phyloP scores from a whole-genome alignment of 2,797 vertebrate genomes.

The Aphelocoma californica region DNA sequence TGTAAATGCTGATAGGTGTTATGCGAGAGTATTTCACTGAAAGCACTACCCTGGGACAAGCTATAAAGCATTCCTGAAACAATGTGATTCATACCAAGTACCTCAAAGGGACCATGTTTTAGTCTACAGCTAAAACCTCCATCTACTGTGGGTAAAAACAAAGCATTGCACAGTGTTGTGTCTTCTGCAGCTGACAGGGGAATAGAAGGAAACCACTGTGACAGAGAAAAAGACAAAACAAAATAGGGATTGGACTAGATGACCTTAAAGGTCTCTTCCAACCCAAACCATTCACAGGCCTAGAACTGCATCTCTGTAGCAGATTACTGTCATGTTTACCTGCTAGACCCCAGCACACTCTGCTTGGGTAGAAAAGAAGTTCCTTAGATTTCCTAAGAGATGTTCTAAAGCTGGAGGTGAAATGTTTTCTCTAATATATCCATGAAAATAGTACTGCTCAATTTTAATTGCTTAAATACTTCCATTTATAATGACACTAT shows the following conservation, averaged over 20 bases:
- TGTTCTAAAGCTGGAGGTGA: background rate
- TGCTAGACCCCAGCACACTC: background rate
- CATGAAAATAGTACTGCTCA: background rate
- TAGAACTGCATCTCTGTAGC: background rate
- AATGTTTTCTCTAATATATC: background rate
- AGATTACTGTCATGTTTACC: background rate
- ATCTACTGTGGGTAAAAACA: background rate
- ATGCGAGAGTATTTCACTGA: background rate
- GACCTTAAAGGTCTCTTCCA: background rate
- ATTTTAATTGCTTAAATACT: conserved; percentile 55
- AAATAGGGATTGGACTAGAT: background rate
- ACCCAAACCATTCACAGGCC: background rate
- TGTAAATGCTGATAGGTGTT: background rate
- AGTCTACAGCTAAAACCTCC: background rate
- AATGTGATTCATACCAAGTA: background rate
- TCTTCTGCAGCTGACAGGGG: background rate
- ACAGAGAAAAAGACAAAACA: background rate
- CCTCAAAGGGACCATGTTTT: background rate
- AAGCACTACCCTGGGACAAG: background rate
- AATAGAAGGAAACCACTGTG: background rate
- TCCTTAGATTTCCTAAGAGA: background rate
- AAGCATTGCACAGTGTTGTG: background rate
- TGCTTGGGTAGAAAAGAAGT: background rate
- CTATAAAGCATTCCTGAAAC: background rate
- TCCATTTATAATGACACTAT: conserved; percentile 52